Conservation (phyloP, 2,888 invertebrate genomes). For the Apoderus coryli region DNA sequence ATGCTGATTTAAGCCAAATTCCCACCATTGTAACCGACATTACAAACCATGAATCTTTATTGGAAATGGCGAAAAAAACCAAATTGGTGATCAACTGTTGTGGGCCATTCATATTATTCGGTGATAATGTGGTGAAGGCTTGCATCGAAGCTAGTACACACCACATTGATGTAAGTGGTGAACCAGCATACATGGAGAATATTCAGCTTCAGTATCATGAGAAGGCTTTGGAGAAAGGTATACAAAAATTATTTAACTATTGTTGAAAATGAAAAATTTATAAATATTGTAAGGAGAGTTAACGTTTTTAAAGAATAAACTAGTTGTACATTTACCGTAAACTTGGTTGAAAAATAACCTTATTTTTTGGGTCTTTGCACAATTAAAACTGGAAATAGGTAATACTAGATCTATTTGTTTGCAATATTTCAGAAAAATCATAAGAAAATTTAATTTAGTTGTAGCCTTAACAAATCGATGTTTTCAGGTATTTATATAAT, state of each 20-base stretch:
- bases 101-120: slow-evolving; percentile 79
- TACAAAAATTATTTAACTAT: no score
- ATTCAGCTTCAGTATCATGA: slow-evolving; percentile 62
- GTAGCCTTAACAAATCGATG: no score
- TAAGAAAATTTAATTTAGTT: no score
- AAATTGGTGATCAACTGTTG: slow-evolving; percentile 81
- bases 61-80: slow-evolving; percentile 65
- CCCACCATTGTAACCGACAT: slow-evolving; percentile 51
- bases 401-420: no score
- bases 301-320: no score
- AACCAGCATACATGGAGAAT: slow-evolving; percentile 47
- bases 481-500: slow-evolving; percentile 57
- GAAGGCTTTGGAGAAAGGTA: slow-evolving; percentile 52
- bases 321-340: no score
- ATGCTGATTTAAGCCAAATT: slow-evolving; percentile 17
- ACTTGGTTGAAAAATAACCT: no score
- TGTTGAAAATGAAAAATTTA: no score
- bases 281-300: no score
- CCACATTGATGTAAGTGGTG: slow-evolving; percentile 88
- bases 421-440: no score
- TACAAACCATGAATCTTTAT: slow-evolving; percentile 53
- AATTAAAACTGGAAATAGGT: no score
- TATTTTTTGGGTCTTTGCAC: no score
- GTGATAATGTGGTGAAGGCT: slow-evolving; percentile 80
- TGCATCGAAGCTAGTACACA: slow-evolving; percentile 62